Conservation (phyloP, 2,113 vertebrate species). For the Canis aureus region DNA sequence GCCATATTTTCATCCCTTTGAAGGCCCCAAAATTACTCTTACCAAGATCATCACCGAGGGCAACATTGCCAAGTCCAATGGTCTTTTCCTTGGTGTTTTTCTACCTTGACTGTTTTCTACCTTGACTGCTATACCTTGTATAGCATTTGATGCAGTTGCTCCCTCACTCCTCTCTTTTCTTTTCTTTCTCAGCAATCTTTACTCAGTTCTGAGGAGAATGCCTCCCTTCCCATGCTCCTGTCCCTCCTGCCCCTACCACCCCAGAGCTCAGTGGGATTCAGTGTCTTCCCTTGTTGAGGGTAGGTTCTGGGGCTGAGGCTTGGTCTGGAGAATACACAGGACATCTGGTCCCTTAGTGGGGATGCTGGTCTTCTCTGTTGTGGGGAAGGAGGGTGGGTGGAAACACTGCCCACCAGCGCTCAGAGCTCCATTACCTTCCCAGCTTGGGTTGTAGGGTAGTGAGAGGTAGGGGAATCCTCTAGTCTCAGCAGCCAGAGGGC, state of each 20-base stretch:
- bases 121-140: not conserved
- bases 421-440: constrained; percentile 72
- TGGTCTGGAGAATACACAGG: not conserved
- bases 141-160: not conserved
- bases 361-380: not conserved
- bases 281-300: not conserved
- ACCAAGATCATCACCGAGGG: too few relatives aligned
- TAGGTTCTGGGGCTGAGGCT: not conserved
- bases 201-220: constrained; percentile 2
- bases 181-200: constrained; percentile 52
- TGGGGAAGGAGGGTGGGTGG: not conserved
- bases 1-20: not conserved
- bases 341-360: not conserved
- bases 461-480: constrained; percentile 29
- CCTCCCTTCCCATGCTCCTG: not conserved
- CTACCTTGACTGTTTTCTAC: not conserved
- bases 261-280: not conserved
- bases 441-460: constrained; percentile 19
- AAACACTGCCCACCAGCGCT: not conserved
- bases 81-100: not conserved
- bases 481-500: constrained; percentile 74
- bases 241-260: not conserved
- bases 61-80: not conserved
- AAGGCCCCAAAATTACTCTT: not conserved
- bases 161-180: too few relatives aligned